These are phyloP conservation scores for Spea hammondii DNA, from an alignment of 2,797 vertebrate species.

Conservation along the genomic window DNA sequence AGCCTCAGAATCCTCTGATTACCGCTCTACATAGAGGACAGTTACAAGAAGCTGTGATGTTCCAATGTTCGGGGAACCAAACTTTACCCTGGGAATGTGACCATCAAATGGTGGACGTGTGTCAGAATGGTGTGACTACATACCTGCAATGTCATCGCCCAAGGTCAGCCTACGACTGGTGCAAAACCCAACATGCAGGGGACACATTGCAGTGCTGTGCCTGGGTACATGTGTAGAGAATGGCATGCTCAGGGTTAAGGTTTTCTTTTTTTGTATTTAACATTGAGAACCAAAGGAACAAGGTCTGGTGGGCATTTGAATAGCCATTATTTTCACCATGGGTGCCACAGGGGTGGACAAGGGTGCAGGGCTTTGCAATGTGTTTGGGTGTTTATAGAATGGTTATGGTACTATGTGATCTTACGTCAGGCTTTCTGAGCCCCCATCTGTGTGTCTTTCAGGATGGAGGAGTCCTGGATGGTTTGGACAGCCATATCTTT, in stretches of 20 bases:
- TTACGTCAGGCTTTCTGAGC: background rate
- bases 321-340: too few relatives aligned
- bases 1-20: constrained; percentile 15
- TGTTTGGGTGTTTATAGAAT: too few relatives aligned
- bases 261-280: too few relatives aligned
- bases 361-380: too few relatives aligned
- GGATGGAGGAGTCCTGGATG: constrained; percentile 47
- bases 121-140: constrained; percentile 11
- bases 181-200: too few relatives aligned
- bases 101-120: constrained; percentile 6
- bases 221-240: too few relatives aligned
- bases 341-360: too few relatives aligned
- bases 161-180: constrained; percentile 15
- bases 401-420: background rate
- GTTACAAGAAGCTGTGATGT: background rate
- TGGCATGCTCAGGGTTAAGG: too few relatives aligned
- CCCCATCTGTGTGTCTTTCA: background rate
- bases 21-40: constrained; percentile 19
- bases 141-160: constrained; percentile 44
- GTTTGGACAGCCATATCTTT: constrained; percentile 40
- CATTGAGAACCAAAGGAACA: too few relatives aligned
- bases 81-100: constrained; percentile 32
- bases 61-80: constrained; percentile 34
- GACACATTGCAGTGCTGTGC: too few relatives aligned
- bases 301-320: too few relatives aligned